These are phyloP conservation scores for Apamea sordens DNA, from an alignment of 2,888 invertebrate species.

Conservation along the genomic window DNA sequence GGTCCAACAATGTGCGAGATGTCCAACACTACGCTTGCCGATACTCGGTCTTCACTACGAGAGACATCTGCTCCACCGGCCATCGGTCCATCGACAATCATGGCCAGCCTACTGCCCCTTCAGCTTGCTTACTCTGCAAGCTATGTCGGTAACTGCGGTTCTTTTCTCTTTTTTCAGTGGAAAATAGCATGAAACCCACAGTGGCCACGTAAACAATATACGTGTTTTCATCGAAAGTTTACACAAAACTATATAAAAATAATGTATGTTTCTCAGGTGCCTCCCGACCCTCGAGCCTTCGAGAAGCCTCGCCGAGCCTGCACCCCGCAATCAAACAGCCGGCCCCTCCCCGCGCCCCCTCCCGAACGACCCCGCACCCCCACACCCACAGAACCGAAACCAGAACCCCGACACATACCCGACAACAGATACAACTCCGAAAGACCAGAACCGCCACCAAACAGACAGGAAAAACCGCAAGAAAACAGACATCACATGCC, in stretches of 20 bases:
- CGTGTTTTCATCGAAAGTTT: not conserved
- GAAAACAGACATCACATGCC: conserved; percentile 48
- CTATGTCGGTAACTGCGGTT: not conserved
- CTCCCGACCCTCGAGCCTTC: conserved; percentile 87
- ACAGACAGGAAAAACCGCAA: conserved; percentile 59
- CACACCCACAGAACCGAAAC: conserved; percentile 66
- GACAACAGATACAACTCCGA: conserved; percentile 60
- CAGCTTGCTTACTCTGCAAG: not conserved
- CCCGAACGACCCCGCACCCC: conserved; percentile 74
- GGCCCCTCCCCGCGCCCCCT: conserved; percentile 86
- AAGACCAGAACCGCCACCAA: conserved; percentile 61
- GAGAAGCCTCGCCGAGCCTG: conserved; percentile 87
- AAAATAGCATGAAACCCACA: not conserved
- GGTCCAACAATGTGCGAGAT: not conserved
- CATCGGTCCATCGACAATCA: not conserved
- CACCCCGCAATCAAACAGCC: conserved; percentile 86
- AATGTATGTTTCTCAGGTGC: conserved; percentile 74
- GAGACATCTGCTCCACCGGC: not conserved
- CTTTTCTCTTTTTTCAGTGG: not conserved
- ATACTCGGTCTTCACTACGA: not conserved
- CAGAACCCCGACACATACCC: conserved; percentile 48
- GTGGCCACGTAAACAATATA: not conserved
- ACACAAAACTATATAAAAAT: not conserved
- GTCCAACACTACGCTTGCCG: not conserved
- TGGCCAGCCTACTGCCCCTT: not conserved